Base-by-base conservation (phyloP, 2,113 vertebrate species). In the Acinonyx jubatus region DNA sequence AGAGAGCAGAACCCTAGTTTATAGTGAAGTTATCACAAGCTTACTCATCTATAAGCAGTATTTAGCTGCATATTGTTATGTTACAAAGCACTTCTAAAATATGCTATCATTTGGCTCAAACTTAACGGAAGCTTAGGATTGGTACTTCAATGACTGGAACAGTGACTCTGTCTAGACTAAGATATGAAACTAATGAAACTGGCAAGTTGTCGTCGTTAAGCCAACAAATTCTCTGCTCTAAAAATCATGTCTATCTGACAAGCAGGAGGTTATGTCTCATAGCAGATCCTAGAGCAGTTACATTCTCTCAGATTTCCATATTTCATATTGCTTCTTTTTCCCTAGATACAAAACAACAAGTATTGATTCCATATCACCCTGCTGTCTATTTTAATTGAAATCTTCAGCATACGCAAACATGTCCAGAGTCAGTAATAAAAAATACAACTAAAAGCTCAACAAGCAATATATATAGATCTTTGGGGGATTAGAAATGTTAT, bases 161-260 rank as follows among this genome's bases (percentile, higher is more conserved):
- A 97, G 88, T 45, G 93, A 98, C 36, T 93, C 36, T 97, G 96
- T 96, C 97, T 98, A 98, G 89, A 69, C 31, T 96, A 98, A 98
- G 94, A 98, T 78, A 95, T 7, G 1, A 91, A 98, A 97, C 89
- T 90, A 98, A 97, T 96, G 96, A 98, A 97, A 98, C 91, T 95
- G 82, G 98, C 94, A 99, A 98, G 87, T 96, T 98, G 71, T 97
- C 80, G 96, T 97, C 94, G 97, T 98, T 98, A 97, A 98, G 98
- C 91, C 96, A 98, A 98, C 94, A 98, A 97, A 98, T 96, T 48
- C 98, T 97, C 85, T 98, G 94, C 97, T 98, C 91, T 94, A 98
- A 98, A 98, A 98, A 96, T 91, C 96, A 86, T 95, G 93, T 86
- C 65, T 98, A 50, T 88, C 57, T 98, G 97, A 97, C 76, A 98